Evolutionary conservation across 1,140 invertebrate genomes (phyloP).

Genomic region (Drosophila oshimai): DNA sequence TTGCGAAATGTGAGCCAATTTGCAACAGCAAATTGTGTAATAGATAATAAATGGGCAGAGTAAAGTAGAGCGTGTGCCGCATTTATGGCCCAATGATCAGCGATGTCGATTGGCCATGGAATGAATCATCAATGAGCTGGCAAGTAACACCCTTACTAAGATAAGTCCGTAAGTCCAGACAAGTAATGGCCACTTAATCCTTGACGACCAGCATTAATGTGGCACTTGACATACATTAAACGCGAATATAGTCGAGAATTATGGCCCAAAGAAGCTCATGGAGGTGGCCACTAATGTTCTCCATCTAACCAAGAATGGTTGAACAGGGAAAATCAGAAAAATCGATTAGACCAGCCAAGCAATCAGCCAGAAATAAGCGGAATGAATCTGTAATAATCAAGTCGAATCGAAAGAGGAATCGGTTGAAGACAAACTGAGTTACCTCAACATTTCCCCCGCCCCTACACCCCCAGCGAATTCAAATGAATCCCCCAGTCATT

Average conservation of each 20-base stretch:
- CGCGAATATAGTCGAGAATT: conserved; percentile 19
- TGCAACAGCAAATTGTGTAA: conserved; percentile 64
- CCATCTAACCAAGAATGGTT: conserved; percentile 2
- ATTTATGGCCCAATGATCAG: conserved; percentile 67
- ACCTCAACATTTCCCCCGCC: neutral
- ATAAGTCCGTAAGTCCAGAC: conserved; percentile 22
- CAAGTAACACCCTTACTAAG: conserved; percentile 13
- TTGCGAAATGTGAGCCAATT: conserved; percentile 69
- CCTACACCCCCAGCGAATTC: conserved; percentile 20
- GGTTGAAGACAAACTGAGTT: conserved; percentile 10
- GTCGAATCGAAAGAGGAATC: conserved; percentile 30
- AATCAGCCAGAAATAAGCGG: conserved; percentile 39
- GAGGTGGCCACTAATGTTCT: neutral
- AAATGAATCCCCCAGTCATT: conserved; percentile 13
- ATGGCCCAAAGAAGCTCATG: conserved; percentile 9
- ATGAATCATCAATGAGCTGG: conserved; percentile 54
- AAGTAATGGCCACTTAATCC: conserved; percentile 66
- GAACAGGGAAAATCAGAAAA: conserved; percentile 3
- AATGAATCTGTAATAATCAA: conserved; percentile 47
- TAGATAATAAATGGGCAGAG: conserved; percentile 66
- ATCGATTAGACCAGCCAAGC: conserved; percentile 31
- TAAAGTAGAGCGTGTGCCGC: conserved; percentile 34
- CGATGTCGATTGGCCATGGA: conserved; percentile 22
- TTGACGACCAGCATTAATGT: conserved; percentile 66
- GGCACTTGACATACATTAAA: conserved; percentile 74